Conservation (phyloP, 2,797 vertebrate genomes). For the Sus cebifrons region DNA sequence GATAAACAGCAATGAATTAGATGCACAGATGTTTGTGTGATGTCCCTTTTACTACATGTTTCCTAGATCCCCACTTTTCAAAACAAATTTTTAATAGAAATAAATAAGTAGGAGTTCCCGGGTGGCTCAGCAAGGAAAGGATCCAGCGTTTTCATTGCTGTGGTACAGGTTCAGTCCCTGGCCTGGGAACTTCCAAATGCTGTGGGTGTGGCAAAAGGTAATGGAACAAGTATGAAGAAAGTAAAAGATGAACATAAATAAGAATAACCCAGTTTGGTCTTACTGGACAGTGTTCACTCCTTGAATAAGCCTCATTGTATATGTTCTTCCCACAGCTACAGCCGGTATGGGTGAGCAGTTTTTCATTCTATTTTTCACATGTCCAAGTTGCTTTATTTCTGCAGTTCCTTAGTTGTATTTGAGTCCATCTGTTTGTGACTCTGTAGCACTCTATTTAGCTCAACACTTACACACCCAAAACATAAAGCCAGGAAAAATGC, state of each 20-base stretch:
- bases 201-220: no score
- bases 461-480: background rate
- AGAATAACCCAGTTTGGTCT: background rate
- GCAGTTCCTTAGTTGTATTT: slow-evolving; percentile 11
- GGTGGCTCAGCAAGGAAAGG: no score
- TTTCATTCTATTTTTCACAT: background rate
- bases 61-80: background rate
- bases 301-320: background rate
- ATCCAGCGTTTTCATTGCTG: no score
- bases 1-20: background rate
- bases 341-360: background rate
- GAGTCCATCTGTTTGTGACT: background rate
- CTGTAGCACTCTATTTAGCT: background rate
- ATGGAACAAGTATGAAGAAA: background rate
- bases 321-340: background rate
- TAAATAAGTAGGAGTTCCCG: background rate
- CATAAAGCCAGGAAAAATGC: slow-evolving; percentile 48
- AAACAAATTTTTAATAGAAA: background rate
- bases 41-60: background rate
- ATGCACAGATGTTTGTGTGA: background rate
- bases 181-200: no score
- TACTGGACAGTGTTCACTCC: background rate
- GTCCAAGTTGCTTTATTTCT: background rate
- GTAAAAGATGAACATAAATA: background rate
- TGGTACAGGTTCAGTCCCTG: no score